A percentile compares a stretch with the other conserved stretches of the same genome.
These are phyloP conservation scores for Bursaphelenchus mucronatus DNA, from an alignment of 1,140 invertebrate genomes.

Conservation along the genomic window DNA sequence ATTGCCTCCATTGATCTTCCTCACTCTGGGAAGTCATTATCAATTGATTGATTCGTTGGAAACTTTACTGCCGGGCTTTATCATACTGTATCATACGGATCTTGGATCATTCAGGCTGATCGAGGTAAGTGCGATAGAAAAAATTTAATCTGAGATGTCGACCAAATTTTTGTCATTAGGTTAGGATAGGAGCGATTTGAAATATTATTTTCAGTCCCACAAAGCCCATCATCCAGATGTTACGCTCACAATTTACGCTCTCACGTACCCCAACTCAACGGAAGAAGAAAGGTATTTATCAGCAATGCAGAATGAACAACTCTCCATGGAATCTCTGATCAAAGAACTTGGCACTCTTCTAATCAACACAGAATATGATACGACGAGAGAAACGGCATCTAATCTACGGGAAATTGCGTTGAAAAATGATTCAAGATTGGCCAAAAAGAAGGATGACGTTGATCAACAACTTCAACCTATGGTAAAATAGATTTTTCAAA, in stretches of 20 bases:
- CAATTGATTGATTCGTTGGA: conserved; percentile 49
- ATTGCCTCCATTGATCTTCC: conserved; percentile 32
- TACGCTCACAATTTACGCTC: conserved; percentile 35
- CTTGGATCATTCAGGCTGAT: conserved; percentile 38
- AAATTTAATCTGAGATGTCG: neutral
- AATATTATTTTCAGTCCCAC: conserved; percentile 38
- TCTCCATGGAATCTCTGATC: conserved; percentile 45
- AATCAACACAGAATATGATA: conserved; percentile 53
- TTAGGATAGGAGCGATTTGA: neutral
- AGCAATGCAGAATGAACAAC: conserved; percentile 42
- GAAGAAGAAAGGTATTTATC: conserved; percentile 53
- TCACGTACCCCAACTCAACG: conserved; percentile 50
- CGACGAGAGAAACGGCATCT: conserved; percentile 42
- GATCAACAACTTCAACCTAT: conserved; percentile 9
- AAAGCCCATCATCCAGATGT: conserved; percentile 39
- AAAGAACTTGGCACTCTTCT: conserved; percentile 55
- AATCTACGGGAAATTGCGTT: conserved; percentile 30
- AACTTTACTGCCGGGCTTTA: conserved; percentile 37
- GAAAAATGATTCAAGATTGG: conserved; percentile 31
- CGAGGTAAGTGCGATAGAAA: conserved; percentile 29
- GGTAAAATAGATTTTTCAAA: neutral
- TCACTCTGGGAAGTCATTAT: conserved; percentile 41
- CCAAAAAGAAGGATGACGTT: neutral
- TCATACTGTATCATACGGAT: conserved; percentile 50
- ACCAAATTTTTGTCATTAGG: neutral